phyloP scores from a whole-genome alignment of 2,888 invertebrate genomes.

The Ligdia adustata region DNA sequence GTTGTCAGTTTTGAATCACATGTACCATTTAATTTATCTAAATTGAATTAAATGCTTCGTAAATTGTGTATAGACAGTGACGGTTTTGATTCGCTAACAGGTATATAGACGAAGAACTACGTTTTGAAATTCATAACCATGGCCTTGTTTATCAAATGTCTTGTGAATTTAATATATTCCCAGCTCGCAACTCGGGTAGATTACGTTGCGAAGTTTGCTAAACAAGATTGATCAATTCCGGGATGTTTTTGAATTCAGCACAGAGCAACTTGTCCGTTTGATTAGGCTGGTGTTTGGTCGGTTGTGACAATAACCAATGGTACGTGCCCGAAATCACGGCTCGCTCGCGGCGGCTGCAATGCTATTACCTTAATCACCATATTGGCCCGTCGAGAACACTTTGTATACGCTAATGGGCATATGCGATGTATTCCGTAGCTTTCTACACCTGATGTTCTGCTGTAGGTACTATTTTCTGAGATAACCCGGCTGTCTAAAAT shows the following conservation, averaged over 20 bases:
- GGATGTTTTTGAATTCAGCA: slow-evolving; percentile 26
- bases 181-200: slow-evolving; percentile 18
- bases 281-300: slow-evolving; percentile 33
- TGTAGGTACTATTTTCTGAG: slow-evolving; percentile 10
- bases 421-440: slow-evolving; percentile 27
- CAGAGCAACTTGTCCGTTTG: slow-evolving; percentile 37
- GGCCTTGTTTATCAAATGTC: slow-evolving; percentile 40
- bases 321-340: slow-evolving; percentile 48
- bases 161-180: slow-evolving; percentile 36
- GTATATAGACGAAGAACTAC: too few species aligned
- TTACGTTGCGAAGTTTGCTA: slow-evolving; percentile 26
- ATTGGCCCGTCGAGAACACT: slow-evolving; percentile 62
- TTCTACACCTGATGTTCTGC: slow-evolving; percentile 19
- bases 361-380: slow-evolving; percentile 71
- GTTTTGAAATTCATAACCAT: slow-evolving; percentile 2
- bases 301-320: slow-evolving; percentile 44
- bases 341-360: slow-evolving; percentile 47
- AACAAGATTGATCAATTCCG: slow-evolving; percentile 24
- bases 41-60: too few species aligned
- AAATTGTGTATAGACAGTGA: too few species aligned
- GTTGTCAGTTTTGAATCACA: too few species aligned
- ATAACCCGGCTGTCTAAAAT: background rate
- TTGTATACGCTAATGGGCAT: slow-evolving; percentile 55
- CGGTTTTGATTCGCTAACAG: too few species aligned
- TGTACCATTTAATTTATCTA: too few species aligned